Evolutionary conservation across 2,888 invertebrate genomes (phyloP), one percentile per base, ranked within the genome.

Genomic region (Tholera decimalis): DNA sequence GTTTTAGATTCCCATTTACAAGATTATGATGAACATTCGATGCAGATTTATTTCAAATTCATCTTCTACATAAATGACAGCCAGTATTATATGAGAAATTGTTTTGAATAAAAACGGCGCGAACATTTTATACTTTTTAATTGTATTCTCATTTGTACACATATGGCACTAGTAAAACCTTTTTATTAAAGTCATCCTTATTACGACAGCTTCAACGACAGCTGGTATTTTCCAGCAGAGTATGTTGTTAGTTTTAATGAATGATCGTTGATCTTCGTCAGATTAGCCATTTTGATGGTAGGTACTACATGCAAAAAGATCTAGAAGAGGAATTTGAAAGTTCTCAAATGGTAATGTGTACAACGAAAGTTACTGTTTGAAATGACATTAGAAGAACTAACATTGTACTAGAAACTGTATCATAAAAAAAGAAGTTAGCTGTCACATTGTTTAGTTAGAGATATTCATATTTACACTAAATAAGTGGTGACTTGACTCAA

Each of bases 301-400:
- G 18, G 2, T 15, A 28, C 13, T 46, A n/a, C 44, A 60, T 70
- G 44, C 33, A 59, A 73, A 53, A 11, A 43, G 8, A 56, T 68
- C 61, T 69, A 69, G 54, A 73, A 78, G 64, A 73, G 7, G 37
- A 58, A 73, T 79, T 73, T 60, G 57, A 76, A 63, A 47, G 30
- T 49, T 26, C 49, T 28, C 28, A 41, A 53, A 64, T 54, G 28
- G 44, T 30, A 6, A 18, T 18, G 26, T 59, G 43, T 15, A 13
- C 9, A n/a, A 33, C 11, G 41, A 71, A 51, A 57, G 26, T 46
- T 28, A 63, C 22, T 39, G 46, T 47, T 35, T 4, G 0, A 37
- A 68, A 37, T 50, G 6, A 20, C 11, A 41, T 22, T 15, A 22
- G 1, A 39, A 15, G 22, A 30, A 33, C 18, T 39, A 39, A 39